Evolutionary conservation across 1,140 invertebrate species (phyloP).

Genomic region (Apocrypta bakeri): DNA sequence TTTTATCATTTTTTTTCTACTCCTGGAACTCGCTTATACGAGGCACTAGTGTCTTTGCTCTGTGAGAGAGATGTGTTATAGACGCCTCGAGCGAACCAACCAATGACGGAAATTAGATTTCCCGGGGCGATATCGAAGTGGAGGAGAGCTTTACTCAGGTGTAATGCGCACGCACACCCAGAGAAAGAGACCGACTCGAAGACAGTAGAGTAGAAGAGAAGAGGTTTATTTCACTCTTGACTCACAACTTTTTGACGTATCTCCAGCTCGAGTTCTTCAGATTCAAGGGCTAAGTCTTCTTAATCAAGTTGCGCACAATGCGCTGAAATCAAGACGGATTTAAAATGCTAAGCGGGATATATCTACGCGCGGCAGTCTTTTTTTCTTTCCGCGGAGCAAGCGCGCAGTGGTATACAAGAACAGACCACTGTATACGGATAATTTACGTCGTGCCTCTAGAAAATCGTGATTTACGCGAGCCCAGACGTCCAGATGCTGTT

Average conservation of each 20-base stretch:
- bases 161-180: no score
- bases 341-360: neutral
- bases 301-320: neutral
- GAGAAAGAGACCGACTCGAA: no score
- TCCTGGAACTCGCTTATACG: neutral
- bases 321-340: slow-evolving; percentile 12
- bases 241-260: no score
- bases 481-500: neutral
- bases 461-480: slow-evolving; percentile 22
- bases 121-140: neutral
- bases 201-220: no score
- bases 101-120: slow-evolving; percentile 41
- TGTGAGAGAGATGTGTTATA: neutral
- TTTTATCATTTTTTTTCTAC: neutral
- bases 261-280: no score
- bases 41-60: neutral
- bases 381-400: neutral
- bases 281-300: neutral
- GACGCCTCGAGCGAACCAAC: neutral
- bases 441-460: neutral
- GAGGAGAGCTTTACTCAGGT: neutral
- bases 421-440: neutral
- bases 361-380: neutral
- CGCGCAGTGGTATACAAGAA: neutral
- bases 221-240: no score